Conservation (phyloP, 2,113 vertebrate genomes). For the Tragelaphus buxtoni region DNA sequence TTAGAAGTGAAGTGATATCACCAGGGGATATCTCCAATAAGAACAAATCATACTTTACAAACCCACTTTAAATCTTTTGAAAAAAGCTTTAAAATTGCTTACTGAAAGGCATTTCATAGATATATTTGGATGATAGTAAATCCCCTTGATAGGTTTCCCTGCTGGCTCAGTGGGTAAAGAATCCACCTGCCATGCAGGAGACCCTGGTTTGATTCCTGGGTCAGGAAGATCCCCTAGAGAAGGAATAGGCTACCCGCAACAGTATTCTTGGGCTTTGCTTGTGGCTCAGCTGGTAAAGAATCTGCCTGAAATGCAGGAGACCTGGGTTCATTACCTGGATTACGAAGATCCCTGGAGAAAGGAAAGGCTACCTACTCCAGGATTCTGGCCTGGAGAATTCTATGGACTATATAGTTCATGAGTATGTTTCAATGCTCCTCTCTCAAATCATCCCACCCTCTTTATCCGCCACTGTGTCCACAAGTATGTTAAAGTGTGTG, state of each 20-base stretch:
- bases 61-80: neutral
- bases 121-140: neutral
- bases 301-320: neutral
- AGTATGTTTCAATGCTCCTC: no score
- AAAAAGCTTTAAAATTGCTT: neutral
- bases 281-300: neutral
- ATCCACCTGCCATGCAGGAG: neutral
- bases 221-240: neutral
- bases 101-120: neutral
- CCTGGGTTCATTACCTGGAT: neutral
- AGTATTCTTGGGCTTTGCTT: neutral
- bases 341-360: neutral
- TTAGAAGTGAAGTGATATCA: neutral
- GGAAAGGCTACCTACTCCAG: neutral
- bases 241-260: neutral
- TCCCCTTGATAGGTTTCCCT: neutral
- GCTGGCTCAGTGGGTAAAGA: neutral
- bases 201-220: neutral
- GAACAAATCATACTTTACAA: neutral
- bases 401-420: neutral
- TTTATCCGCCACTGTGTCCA: no score
- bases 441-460: no score
- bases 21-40: neutral
- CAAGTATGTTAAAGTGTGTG: no score
- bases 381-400: neutral